Conservation (phyloP, 1,140 invertebrate species). For the Drosophila kurseongensis region DNA sequence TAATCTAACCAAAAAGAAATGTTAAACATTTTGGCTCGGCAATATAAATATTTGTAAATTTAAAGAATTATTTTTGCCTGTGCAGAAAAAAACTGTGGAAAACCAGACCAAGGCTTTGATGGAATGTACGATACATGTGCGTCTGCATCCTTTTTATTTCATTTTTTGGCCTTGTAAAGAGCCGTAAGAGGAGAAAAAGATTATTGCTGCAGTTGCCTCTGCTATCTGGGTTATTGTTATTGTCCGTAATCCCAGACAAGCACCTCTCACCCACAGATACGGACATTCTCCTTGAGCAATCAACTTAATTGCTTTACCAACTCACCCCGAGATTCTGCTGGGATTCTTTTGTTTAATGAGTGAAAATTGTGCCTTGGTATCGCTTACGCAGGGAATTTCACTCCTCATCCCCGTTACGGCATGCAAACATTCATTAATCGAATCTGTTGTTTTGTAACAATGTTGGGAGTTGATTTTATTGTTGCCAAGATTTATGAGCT, state of each 20-base stretch:
- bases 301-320: constrained; percentile 72
- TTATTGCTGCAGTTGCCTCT: constrained; percentile 36
- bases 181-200: constrained; percentile 10
- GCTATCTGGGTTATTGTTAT: constrained; percentile 54
- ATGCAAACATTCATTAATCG: constrained; percentile 83
- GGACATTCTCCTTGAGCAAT: constrained; percentile 59
- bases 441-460: constrained; percentile 60
- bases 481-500: constrained; percentile 73
- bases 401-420: neutral
- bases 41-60: no score
- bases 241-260: constrained; percentile 59
- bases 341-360: constrained; percentile 72
- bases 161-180: constrained; percentile 7
- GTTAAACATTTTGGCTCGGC: no score
- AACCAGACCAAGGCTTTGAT: constrained; percentile 16
- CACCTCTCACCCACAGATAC: constrained; percentile 20
- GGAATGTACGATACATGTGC: constrained; percentile 41
- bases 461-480: constrained; percentile 67
- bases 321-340: constrained; percentile 11
- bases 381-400: constrained; percentile 38
- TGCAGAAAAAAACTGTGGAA: constrained; percentile 2
- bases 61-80: neutral
- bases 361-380: constrained; percentile 57
- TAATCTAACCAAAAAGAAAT: no score
- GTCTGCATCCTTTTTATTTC: constrained; percentile 36